Evolutionary conservation across 1,140 invertebrate species (phyloP).

Genomic region (Macrotrachela quadricornifera): DNA sequence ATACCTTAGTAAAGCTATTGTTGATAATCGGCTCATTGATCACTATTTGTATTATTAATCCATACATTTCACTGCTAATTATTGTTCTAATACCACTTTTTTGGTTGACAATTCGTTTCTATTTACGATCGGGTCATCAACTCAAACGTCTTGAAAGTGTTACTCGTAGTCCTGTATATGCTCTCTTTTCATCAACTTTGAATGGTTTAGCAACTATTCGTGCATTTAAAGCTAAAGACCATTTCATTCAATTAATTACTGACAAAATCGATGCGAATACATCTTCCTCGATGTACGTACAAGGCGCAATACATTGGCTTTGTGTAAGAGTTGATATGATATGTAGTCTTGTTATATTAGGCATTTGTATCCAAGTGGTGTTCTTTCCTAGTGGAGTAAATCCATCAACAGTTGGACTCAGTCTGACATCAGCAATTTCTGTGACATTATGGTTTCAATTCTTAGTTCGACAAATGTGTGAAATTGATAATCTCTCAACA

Average conservation of each 20-base stretch:
- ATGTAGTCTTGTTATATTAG: slow-evolving; percentile 45
- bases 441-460: too few relatives aligned
- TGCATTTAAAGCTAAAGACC: slow-evolving; percentile 36
- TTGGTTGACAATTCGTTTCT: slow-evolving; percentile 24
- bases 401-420: too few relatives aligned
- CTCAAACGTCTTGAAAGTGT: slow-evolving; percentile 68
- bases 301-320: slow-evolving; percentile 64
- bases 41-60: slow-evolving; percentile 48
- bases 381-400: too few relatives aligned
- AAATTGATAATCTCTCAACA: too few relatives aligned
- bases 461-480: too few relatives aligned
- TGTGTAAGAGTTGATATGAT: slow-evolving; percentile 64
- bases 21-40: slow-evolving; percentile 54
- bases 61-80: neutral
- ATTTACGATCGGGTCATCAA: slow-evolving; percentile 63
- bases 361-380: too few relatives aligned
- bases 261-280: slow-evolving; percentile 62
- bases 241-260: slow-evolving; percentile 55
- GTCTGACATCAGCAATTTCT: too few relatives aligned
- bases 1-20: slow-evolving; percentile 55
- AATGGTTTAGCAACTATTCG: slow-evolving; percentile 58
- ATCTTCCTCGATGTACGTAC: slow-evolving; percentile 53
- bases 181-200: slow-evolving; percentile 77
- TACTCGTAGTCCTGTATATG: slow-evolving; percentile 68
- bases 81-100: neutral